Conservation (phyloP, 2,113 vertebrate genomes). For the Crotalus helleri region DNA sequence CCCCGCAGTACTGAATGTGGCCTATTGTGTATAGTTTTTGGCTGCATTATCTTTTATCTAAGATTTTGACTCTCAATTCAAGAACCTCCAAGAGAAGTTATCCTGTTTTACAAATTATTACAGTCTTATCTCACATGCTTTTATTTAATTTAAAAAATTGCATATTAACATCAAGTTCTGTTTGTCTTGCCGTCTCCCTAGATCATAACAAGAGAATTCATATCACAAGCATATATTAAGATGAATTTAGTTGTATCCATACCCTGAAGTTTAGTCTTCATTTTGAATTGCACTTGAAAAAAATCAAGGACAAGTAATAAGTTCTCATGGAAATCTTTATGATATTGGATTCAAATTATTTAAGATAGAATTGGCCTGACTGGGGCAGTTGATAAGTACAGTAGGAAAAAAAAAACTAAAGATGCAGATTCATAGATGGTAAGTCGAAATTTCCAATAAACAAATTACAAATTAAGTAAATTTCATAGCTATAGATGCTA, state of each 20-base stretch:
- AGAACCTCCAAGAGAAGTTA: background rate
- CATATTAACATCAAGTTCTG: background rate
- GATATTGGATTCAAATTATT: background rate
- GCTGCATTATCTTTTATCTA: background rate
- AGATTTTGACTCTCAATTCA: background rate
- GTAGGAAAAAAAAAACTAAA: background rate
- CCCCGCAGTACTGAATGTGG: background rate
- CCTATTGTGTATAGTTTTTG: background rate
- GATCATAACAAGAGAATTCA: background rate
- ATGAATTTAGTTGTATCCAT: background rate
- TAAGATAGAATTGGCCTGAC: background rate
- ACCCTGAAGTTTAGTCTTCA: background rate
- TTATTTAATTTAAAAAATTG: background rate
- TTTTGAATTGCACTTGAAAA: background rate
- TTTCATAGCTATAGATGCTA: background rate
- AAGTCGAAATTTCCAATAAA: background rate
- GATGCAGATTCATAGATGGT: background rate
- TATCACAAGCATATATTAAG: background rate
- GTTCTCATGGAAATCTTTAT: constrained; percentile 35
- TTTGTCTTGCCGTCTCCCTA: background rate
- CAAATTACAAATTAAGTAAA: background rate
- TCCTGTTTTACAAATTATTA: background rate
- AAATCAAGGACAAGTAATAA: constrained; percentile 12
- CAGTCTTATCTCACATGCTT: background rate
- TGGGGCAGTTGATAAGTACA: background rate